These are phyloP conservation scores for Melanostoma scalare DNA, from an alignment of 2,888 invertebrate genomes.

Conservation along the genomic window DNA sequence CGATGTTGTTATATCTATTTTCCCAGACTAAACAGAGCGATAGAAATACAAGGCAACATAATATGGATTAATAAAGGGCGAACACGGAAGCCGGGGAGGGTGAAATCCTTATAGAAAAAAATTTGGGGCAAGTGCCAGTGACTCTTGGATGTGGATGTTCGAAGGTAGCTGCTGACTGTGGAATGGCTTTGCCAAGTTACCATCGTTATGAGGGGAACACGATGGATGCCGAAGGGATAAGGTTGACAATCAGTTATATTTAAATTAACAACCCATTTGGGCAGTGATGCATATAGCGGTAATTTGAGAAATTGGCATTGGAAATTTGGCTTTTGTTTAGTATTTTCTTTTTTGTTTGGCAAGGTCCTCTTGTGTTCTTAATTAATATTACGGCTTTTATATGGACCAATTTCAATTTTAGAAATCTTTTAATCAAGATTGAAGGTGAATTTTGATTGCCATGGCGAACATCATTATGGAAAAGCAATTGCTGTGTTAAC, in stretches of 20 bases:
- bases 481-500: too few species aligned
- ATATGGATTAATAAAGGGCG: constrained; percentile 66
- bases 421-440: constrained; percentile 47
- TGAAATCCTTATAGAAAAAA: constrained; percentile 52
- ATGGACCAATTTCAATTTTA: constrained; percentile 52
- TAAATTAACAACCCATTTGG: constrained; percentile 72
- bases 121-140: constrained; percentile 71
- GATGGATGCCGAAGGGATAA: constrained; percentile 45
- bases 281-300: constrained; percentile 65
- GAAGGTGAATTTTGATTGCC: constrained; percentile 34
- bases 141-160: constrained; percentile 57
- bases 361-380: constrained; percentile 51
- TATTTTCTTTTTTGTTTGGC: constrained; percentile 37
- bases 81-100: constrained; percentile 37
- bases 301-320: constrained; percentile 68
- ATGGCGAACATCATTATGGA: constrained; percentile 2
- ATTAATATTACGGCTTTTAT: constrained; percentile 53
- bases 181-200: constrained; percentile 39
- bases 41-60: constrained; percentile 56
- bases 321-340: constrained; percentile 50
- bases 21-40: constrained; percentile 62
- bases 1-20: constrained; percentile 71
- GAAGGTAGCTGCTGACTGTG: constrained; percentile 46
- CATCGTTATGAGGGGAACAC: neutral
- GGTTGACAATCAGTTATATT: constrained; percentile 69